A percentile compares a stretch with the other conserved stretches of the same genome.
Conservation (phyloP, 2,797 vertebrate species). For the Dermochelys coriacea region DNA sequence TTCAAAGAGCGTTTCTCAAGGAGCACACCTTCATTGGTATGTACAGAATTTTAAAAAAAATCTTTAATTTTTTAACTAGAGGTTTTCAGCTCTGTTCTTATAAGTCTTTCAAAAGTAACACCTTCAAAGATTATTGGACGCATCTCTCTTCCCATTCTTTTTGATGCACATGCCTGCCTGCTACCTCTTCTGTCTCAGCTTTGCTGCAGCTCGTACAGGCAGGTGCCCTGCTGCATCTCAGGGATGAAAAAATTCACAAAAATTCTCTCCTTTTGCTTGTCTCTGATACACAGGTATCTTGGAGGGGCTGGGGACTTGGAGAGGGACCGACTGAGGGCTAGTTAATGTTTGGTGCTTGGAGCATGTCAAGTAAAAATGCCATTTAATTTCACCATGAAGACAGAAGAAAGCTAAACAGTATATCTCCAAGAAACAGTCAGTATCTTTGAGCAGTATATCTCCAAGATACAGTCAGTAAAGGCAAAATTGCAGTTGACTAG, state of each 20-base stretch:
- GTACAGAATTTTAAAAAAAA: not conserved
- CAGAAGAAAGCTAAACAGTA: not conserved
- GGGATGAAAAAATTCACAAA: not conserved
- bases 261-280: not conserved
- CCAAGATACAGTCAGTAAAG: not conserved
- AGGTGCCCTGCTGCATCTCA: not conserved
- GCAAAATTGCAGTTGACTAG: not conserved
- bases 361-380: not conserved
- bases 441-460: not conserved
- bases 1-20: not conserved
- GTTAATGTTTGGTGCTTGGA: not conserved
- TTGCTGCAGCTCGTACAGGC: not conserved
- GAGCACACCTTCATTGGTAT: not conserved
- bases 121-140: not conserved
- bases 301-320: not conserved
- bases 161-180: not conserved
- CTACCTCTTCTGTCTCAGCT: not conserved
- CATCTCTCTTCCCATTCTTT: not conserved
- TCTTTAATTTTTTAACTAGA: not conserved
- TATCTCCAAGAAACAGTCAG: not conserved
- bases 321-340: not conserved
- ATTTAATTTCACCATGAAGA: not conserved
- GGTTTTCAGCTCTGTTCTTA: not conserved
- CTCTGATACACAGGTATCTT: not conserved
- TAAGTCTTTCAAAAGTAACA: not conserved